Conservation (phyloP, 2,797 vertebrate species). For the Menidia menidia region DNA sequence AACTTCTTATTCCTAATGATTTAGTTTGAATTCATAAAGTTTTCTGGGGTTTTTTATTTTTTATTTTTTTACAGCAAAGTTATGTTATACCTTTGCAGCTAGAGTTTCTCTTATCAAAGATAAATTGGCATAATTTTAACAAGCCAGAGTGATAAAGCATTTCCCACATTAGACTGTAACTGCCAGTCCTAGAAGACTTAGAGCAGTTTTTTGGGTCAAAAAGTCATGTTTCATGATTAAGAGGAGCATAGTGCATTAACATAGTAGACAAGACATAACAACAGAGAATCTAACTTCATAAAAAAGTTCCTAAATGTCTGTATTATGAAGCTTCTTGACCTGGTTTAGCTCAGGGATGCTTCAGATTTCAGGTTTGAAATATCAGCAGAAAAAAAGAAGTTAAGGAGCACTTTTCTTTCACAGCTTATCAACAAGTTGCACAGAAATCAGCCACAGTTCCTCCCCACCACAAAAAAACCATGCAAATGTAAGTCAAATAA, state of each 20-base stretch:
- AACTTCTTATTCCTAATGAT: no score
- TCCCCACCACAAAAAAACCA: no score
- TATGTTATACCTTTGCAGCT: background rate
- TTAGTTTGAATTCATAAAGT: no score
- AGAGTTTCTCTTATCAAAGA: conserved; percentile 5
- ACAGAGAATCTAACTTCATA: background rate
- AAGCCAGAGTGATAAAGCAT: conserved; percentile 25
- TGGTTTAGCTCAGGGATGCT: background rate
- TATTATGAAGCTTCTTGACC: no score
- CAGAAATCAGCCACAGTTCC: no score
- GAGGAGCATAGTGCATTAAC: conserved; percentile 23
- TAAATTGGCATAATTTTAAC: conserved; percentile 3
- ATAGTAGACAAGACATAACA: background rate
- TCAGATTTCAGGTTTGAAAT: background rate
- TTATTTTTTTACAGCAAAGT: no score
- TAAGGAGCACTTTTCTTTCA: no score
- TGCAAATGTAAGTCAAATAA: background rate
- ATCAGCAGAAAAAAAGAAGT: no score
- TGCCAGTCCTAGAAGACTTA: conserved; percentile 56
- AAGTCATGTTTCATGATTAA: conserved; percentile 61
- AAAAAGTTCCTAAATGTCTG: background rate
- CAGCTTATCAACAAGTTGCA: no score
- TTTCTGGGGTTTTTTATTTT: no score
- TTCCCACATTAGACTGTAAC: conserved; percentile 41
- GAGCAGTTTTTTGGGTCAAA: conserved; percentile 51